Evolutionary conservation across 2,888 invertebrate species (phyloP), one percentile per base, ranked within the genome.

Genomic region (Anthoptus insignis): DNA sequence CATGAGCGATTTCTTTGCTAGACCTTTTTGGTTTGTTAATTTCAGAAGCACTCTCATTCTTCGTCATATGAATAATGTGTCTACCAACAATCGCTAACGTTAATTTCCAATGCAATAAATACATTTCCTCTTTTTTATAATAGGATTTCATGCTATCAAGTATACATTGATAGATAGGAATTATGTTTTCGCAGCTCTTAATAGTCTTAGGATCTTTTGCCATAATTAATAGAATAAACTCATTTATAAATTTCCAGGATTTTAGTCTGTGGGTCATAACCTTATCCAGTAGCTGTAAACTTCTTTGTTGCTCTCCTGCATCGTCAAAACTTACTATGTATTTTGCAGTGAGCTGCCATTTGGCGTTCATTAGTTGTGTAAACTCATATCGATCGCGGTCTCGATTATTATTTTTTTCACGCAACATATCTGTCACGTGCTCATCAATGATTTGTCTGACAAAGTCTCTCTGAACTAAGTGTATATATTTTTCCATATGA

Each of bases 381-480:
- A 22, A 19, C 7, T 21, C 4, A 14, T 16, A 22, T 16, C 16
- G 8, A 39, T 1, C 4, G 13, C 3, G 2, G 6, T 37, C 13
- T 14, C 14, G 39, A 16, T 4, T 14, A 37, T 14, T 37, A 37
- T 37, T 14, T 37, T 37, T 14, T 3, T 37, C 14, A 37, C 3
- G 14, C 37, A 37, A 37, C 37, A 37, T 37, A 14, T 37, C 14
- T 37, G n/a, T 37, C 16, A 86, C 54, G 58, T 83, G 80, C 6
- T 78, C 73, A 27, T 81, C 68, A 29, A 85, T 68, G 32, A 87
- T 79, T 37, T 69, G 19, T 22, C 56, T 57, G 13, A 82, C 42
- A 50, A 76, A 71, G n/a, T 76, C 74, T 66, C 76, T 74, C n/a
- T 78, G 71, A 8, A 86, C 57, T 2, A 70, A 52, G 24, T 68